These are phyloP conservation scores for Caenorhabditis sp. DNA, from an alignment of 2,888 invertebrate genomes.

Conservation along the genomic window DNA sequence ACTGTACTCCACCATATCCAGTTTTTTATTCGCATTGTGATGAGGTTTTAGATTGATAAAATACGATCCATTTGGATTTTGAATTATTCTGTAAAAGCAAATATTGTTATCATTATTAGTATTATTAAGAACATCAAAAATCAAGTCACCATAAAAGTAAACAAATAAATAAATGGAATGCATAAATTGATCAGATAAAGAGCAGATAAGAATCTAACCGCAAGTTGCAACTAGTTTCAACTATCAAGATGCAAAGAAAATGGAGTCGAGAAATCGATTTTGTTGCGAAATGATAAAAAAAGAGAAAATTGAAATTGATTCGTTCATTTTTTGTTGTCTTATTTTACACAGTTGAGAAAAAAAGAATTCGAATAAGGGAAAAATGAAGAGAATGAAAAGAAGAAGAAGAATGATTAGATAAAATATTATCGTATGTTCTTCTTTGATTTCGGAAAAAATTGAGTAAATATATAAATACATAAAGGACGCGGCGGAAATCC, in stretches of 20 bases:
- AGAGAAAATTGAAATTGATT: background rate
- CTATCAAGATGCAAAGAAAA: background rate
- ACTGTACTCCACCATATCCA: background rate
- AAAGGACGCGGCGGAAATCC: no score
- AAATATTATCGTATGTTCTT: background rate
- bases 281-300: background rate
- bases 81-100: constrained; percentile 32
- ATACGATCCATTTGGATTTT: background rate
- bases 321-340: background rate
- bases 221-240: background rate
- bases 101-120: no score
- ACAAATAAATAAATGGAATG: background rate
- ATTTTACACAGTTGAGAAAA: background rate
- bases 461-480: no score
- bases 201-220: background rate
- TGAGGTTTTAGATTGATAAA: background rate
- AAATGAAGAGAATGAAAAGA: background rate
- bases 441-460: background rate
- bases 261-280: background rate
- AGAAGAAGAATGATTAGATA: background rate
- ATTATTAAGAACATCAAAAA: no score
- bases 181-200: background rate
- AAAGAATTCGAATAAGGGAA: no score
- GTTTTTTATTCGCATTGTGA: background rate
- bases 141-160: background rate